Evolutionary conservation across 2,797 vertebrate genomes (phyloP).

Genomic region (Tenualosa ilisha): DNA sequence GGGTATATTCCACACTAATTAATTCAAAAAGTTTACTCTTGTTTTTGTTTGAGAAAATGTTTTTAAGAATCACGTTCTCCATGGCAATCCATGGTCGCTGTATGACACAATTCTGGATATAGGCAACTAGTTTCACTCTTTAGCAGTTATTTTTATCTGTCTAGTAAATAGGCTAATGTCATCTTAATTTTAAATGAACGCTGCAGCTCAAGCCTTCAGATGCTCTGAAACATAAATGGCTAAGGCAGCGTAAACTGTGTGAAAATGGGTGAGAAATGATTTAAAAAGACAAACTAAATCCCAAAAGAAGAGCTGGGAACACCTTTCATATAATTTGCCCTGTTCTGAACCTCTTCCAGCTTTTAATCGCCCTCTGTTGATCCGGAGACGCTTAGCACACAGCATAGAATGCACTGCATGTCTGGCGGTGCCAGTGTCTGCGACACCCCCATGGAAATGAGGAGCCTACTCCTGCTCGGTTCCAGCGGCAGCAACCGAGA

Average conservation of each 20-base stretch:
- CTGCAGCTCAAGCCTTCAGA: background rate
- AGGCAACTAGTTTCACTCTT: constrained; percentile 14
- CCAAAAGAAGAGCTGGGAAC: background rate
- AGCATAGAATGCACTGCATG: constrained; percentile 27
- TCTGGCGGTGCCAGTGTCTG: constrained; percentile 29
- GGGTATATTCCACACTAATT: background rate
- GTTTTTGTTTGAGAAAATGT: background rate
- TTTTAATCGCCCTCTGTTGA: constrained; percentile 43
- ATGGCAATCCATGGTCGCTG: background rate
- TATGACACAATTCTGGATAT: background rate
- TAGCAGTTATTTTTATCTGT: constrained; percentile 18
- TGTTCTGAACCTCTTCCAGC: constrained; percentile 29
- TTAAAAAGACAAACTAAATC: background rate
- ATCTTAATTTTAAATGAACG: constrained; percentile 16
- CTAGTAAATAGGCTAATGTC: constrained; percentile 18
- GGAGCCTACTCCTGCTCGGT: background rate
- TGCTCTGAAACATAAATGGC: constrained; percentile 26
- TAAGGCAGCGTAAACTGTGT: constrained; percentile 31
- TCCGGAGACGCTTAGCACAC: constrained; percentile 29
- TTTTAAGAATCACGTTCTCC: background rate
- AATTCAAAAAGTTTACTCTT: background rate
- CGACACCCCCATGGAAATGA: constrained; percentile 32
- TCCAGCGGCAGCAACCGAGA: constrained; percentile 26
- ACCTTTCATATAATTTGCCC: constrained; percentile 37
- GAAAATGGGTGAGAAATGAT: background rate